Conservation (phyloP, 2,113 vertebrate species). For the Phalacrocorax aristotelis region DNA sequence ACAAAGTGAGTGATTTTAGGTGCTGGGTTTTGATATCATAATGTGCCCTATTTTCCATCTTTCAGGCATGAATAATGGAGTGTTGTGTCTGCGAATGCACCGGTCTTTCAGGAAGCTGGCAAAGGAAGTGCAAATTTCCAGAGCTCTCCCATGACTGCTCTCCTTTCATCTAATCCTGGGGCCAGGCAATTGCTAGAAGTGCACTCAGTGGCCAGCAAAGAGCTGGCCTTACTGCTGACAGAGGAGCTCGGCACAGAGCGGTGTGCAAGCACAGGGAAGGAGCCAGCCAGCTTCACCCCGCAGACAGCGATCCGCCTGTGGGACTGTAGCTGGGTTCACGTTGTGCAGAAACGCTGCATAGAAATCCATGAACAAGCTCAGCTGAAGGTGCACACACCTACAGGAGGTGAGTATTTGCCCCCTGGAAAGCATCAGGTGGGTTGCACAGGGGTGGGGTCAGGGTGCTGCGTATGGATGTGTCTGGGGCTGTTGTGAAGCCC, state of each 20-base stretch:
- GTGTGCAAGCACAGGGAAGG: accelerated
- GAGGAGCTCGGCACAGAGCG: accelerated
- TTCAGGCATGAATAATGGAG: neutral
- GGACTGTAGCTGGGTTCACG: neutral
- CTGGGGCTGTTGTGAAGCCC: neutral
- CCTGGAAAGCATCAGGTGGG: neutral
- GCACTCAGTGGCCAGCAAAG: neutral
- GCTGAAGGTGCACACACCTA: neutral
- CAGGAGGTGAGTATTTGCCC: neutral
- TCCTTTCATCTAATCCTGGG: neutral
- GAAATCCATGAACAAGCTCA: neutral
- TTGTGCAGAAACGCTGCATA: accelerated
- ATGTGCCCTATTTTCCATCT: neutral
- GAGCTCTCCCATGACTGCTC: neutral
- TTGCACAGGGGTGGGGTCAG: too few relatives aligned
- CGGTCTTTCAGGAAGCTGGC: neutral
- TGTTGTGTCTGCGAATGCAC: neutral
- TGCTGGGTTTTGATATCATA: neutral
- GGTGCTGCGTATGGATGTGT: neutral
- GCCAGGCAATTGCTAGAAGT: neutral
- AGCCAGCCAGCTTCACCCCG: accelerated
- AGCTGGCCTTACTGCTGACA: neutral
- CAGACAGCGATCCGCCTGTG: accelerated
- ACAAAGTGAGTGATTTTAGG: neutral
- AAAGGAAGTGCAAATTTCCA: neutral